Base-by-base conservation (phyloP, 2,113 vertebrate genomes). In the Mormyrus lacerda region DNA sequence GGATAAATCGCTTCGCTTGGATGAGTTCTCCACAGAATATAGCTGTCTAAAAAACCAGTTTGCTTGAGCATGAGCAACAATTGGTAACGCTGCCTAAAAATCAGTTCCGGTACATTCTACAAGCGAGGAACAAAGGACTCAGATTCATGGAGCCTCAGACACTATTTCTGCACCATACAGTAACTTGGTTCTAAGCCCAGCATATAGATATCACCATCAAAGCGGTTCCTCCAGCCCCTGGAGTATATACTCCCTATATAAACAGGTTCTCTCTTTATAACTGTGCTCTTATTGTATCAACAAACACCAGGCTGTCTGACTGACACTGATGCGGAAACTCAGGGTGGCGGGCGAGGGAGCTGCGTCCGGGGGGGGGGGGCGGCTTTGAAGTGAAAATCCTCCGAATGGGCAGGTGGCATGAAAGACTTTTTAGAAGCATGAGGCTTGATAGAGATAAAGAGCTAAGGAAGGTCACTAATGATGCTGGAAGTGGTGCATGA, bases 381-480 rank as follows among this genome's bases (percentile, higher is more conserved):
- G 0, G 45, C 89, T 65, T 88, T 90, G 85, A 90, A 58, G 51
- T 83, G 51, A 88, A 84, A 61, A 53, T 82, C 50, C 53, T 61
- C 6, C 55, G 27, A 88, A 87, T 48, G n/a, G 45, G 58, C 47
- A 88, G 31, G 42, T 47, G 48, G 35, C 50, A 82, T 58, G 21
- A 87, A 51, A 42, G 55, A 48, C 82, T 53, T 31, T 27, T 51
- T 9, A 79, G 47, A 76, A 90, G 27, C 85, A 79, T 15, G 73
- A 88, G 27, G 45, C 84, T n/a, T 73, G 69, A 50, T 42, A 50
- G 35, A 83, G 50, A 45, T 24, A 13, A 53, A 13, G n/a, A 44
- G 17, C 39, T 58, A 35, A 45, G 48, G 89, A 82, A 53, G 42
- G 3, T 35, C 2, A 51, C 86, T 24, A 15, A 84, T n/a, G 51